Evolutionary conservation across 2,113 vertebrate genomes (phyloP), one percentile per base, ranked within the genome.

Genomic region (Clarias macrocephalus): DNA sequence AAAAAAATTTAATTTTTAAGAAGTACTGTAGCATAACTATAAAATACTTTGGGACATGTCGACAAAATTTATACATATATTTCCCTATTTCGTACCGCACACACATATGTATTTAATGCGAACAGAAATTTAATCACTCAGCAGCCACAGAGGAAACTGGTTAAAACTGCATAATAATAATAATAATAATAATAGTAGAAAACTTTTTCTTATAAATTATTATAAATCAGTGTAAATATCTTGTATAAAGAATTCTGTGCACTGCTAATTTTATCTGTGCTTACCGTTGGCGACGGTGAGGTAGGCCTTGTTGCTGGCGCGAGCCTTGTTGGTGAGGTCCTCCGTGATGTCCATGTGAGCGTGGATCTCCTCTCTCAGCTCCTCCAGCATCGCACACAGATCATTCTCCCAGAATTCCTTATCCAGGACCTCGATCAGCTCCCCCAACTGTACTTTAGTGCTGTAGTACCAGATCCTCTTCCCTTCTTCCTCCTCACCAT

Each of bases 381-480:
- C 98, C 65, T 97, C 96, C 90, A 99, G 93, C 79, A 95, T 96
- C 92, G 95, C 96, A 84, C 95, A 95, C 72, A 99, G 96, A 88
- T 99, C 98, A 88, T 91, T 93, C 95, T 99, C 98, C 97, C 98
- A 99, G 92, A 97, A 97, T 88, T 96, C 96, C 92, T 96, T 96
- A 92, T 99, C 97, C 92, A 99, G 93, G 89, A 94, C 91, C 88
- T 96, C 96, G 85, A 96, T 92, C 90, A 99, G 93, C 91, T 98
- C 97, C 83, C 95, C 95, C 92, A 99, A 94, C 92, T 99, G 98
- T 8, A 95, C 93, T 91, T 96, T 98, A 90, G 96, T 97, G 95
- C 98, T 99, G 85, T 97, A 99, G 94, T 99, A 99, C 98, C 98
- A 99, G 92, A 97, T 97, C 92, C 94, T 96, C 92, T 99, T 99